Evolutionary conservation across 2,113 vertebrate genomes (phyloP).

Genomic region (Aptenodytes forsteri): DNA sequence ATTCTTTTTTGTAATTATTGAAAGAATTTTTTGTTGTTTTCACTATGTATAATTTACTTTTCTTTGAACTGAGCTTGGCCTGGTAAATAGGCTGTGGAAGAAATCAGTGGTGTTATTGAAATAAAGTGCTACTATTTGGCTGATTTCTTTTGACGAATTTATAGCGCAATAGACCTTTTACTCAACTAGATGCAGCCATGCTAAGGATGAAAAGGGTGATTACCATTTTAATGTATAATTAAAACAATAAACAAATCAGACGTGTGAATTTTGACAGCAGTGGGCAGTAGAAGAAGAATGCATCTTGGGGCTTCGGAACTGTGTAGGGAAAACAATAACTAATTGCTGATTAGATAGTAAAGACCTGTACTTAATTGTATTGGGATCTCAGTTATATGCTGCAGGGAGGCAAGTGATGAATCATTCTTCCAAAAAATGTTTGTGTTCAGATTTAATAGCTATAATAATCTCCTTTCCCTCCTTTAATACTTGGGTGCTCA

Average conservation of each 20-base stretch:
- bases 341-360: background rate
- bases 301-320: background rate
- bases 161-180: background rate
- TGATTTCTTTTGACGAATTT: background rate
- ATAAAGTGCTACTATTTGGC: background rate
- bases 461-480: background rate
- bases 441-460: background rate
- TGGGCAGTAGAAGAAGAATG: background rate
- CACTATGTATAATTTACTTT: background rate
- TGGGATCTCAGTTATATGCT: background rate
- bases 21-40: background rate
- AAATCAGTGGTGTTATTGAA: background rate
- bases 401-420: background rate
- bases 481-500: background rate
- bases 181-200: background rate
- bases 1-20: background rate
- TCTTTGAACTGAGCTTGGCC: background rate
- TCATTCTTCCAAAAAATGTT: background rate
- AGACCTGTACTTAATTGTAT: background rate
- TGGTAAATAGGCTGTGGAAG: background rate
- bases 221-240: background rate
- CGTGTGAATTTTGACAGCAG: background rate
- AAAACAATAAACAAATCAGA: conserved; percentile 2
- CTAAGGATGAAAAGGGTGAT: background rate
- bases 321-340: background rate